Conservation (phyloP, 2,888 invertebrate species). For the Chrysodeixis includens region DNA sequence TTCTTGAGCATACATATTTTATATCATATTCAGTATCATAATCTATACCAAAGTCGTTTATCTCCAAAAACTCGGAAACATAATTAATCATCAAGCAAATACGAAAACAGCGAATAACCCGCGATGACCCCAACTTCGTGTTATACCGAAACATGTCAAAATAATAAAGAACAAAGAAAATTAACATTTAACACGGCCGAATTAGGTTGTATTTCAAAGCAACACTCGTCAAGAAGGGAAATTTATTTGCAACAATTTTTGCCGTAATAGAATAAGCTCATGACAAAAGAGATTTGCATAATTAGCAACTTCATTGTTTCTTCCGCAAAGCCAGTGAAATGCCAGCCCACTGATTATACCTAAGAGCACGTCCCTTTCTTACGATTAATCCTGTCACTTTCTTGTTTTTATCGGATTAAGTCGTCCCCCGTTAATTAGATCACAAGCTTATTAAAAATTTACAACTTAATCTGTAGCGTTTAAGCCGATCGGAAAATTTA, state of each 20-base stretch:
- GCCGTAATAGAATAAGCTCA: constrained; percentile 63
- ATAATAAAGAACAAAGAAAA: constrained; percentile 35
- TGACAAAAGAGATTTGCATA: constrained; percentile 69
- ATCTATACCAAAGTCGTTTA: background rate
- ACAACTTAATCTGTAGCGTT: constrained; percentile 19
- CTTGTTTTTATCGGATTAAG: constrained; percentile 34
- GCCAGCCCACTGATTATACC: constrained; percentile 47
- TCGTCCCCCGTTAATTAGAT: constrained; percentile 20
- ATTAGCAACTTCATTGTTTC: constrained; percentile 60
- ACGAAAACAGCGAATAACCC: constrained; percentile 40
- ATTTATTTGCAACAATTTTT: constrained; percentile 56
- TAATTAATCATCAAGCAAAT: constrained; percentile 33
- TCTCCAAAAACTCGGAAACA: constrained; percentile 11
- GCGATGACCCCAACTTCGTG: constrained; percentile 25
- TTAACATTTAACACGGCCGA: constrained; percentile 35
- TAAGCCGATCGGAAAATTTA: constrained; percentile 15
- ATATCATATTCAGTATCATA: no score
- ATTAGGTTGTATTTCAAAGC: constrained; percentile 38
- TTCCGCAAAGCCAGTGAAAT: constrained; percentile 54
- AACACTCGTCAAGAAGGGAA: constrained; percentile 37
- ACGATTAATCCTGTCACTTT: constrained; percentile 16
- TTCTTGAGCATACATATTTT: no score
- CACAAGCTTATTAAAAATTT: constrained; percentile 28
- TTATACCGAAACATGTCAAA: constrained; percentile 22
- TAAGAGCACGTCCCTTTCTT: constrained; percentile 10